phyloP scores from a whole-genome alignment of 2,888 invertebrate species.

The Tolmerus cingulatus region DNA sequence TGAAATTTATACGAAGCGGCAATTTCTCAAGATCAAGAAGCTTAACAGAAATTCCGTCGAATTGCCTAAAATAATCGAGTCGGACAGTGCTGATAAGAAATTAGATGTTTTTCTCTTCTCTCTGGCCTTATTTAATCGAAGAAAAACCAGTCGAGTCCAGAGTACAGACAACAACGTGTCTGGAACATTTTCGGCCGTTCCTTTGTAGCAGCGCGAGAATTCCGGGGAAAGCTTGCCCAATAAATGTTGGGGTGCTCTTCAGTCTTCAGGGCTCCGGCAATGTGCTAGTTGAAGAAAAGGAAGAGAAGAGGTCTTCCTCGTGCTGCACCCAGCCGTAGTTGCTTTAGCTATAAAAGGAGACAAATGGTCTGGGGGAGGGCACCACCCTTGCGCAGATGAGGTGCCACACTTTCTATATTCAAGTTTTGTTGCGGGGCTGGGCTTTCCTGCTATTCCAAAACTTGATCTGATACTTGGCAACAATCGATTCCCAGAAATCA shows the following conservation, averaged over 20 bases:
- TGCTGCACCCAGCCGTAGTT: not conserved
- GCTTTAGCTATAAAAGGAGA: not conserved
- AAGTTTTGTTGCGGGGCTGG: not conserved
- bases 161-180: not conserved
- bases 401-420: not conserved
- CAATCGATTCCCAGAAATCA: constrained; percentile 8
- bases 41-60: not conserved
- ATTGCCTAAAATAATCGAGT: not conserved
- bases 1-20: not conserved
- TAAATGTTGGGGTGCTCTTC: not conserved
- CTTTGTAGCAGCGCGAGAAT: not conserved
- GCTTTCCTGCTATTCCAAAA: not conserved
- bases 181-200: not conserved
- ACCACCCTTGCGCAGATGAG: constrained; percentile 37
- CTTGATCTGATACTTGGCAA: constrained; percentile 10
- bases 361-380: not conserved
- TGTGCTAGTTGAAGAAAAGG: not conserved
- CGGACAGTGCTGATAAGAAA: not conserved
- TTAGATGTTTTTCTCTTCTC: not conserved
- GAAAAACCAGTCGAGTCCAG: not conserved
- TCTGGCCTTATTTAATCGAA: not conserved
- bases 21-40: not conserved
- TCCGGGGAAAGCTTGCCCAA: not conserved
- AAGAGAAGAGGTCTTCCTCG: not conserved
- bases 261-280: not conserved